Conservation (phyloP, 1,140 invertebrate species). For the Epicauta chinensis region DNA sequence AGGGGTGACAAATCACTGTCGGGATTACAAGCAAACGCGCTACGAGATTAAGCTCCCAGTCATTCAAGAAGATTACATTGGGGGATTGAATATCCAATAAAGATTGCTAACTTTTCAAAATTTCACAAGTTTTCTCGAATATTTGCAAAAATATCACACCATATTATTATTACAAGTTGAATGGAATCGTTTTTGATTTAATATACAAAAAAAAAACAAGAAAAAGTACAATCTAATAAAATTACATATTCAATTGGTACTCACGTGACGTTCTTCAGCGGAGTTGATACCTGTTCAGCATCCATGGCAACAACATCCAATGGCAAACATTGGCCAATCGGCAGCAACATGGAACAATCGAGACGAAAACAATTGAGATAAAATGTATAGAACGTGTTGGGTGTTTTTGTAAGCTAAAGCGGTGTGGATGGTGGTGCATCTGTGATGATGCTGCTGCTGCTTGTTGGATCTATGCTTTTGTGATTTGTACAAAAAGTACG, state of each 20-base stretch:
- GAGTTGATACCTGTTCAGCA: slow-evolving; percentile 39
- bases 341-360: slow-evolving; percentile 37
- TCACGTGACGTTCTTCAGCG: slow-evolving; percentile 41
- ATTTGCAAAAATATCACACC: no score
- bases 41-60: slow-evolving; percentile 15
- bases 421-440: slow-evolving; percentile 11
- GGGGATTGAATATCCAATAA: slow-evolving; percentile 13
- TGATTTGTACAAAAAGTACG: slow-evolving; percentile 32
- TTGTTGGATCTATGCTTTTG: slow-evolving; percentile 31
- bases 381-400: slow-evolving; percentile 31
- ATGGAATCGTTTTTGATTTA: no score
- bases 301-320: slow-evolving; percentile 31
- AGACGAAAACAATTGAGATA: slow-evolving; percentile 39
- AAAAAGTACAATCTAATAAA: slow-evolving; percentile 26
- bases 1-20: slow-evolving; percentile 16
- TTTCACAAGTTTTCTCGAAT: slow-evolving; percentile 2
- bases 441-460: no score
- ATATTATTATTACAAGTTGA: not conserved
- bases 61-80: slow-evolving; percentile 15
- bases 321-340: slow-evolving; percentile 27
- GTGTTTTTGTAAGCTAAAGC: slow-evolving; percentile 26
- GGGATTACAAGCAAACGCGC: slow-evolving; percentile 15
- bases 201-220: not conserved
- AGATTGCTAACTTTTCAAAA: slow-evolving; percentile 2
- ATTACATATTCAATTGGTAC: slow-evolving; percentile 34